Percentiles rank a stretch among this genome's conserved stretches.
Conservation (phyloP, 92 coral and sea anemone genomes). For the Blastomussa wellsi region DNA sequence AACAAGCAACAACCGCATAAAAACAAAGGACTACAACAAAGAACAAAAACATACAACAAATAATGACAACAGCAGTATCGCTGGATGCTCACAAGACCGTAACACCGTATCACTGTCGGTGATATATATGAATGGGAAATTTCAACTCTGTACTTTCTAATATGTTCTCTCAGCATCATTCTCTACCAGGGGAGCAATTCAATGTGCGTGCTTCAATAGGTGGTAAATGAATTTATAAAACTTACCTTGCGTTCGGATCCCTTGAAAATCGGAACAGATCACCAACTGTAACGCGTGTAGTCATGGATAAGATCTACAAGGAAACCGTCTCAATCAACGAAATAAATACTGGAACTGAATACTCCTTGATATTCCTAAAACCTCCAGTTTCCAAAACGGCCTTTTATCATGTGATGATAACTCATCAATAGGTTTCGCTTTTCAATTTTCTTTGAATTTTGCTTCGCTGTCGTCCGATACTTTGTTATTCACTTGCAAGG, state of each 20-base stretch:
- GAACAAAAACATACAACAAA: neutral
- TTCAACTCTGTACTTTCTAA: neutral
- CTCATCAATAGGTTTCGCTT: too few species aligned
- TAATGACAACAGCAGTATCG: neutral
- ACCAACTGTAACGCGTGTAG: slow-evolving; percentile 65
- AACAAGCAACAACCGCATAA: neutral
- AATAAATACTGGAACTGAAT: neutral
- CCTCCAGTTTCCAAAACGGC: too few species aligned
- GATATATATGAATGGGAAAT: neutral
- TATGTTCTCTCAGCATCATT: neutral
- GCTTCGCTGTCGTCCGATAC: too few species aligned
- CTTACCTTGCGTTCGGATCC: slow-evolving; percentile 82
- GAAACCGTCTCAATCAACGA: neutral
- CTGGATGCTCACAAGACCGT: too few species aligned
- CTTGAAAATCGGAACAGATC: slow-evolving; percentile 76
- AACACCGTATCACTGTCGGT: too few species aligned
- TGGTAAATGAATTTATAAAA: neutral
- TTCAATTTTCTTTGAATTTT: too few species aligned
- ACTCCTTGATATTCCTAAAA: too few species aligned
- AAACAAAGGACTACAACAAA: too few species aligned
- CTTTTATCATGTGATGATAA: too few species aligned
- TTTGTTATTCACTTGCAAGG: too few species aligned
- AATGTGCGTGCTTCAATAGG: neutral
- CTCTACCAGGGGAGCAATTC: neutral
- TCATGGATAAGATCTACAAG: slow-evolving; percentile 72